Evolutionary conservation across 1,140 invertebrate genomes (phyloP), one percentile per base, ranked within the genome.

Genomic region (Drosophila mojavensis): DNA sequence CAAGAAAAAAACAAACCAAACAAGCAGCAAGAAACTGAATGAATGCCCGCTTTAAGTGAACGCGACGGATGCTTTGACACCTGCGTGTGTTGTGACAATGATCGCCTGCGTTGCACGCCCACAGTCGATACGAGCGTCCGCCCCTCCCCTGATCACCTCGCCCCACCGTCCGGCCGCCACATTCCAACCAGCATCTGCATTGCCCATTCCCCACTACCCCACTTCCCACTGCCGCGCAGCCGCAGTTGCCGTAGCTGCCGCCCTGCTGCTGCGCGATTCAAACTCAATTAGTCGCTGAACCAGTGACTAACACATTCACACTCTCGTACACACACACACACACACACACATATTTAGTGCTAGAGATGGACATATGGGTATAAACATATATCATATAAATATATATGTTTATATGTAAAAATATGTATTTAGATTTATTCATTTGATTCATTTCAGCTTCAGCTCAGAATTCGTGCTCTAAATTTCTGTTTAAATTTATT

Each of bases 61-160:
- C 82, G 61, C 82, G 75, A 81, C 82, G 76, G 79, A 88, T 82
- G 83, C 83, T 82, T 81, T 86, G 82, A 86, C 83, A 86, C 83
- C 83, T 88, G 83, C 83, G 82, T 86, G 75, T 71, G 65, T 86
- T 78, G 51, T 79, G 83, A 86, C 83, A 86, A 86, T 86, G 83
- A 88, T 86, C 83, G 83, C 83, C 81, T 81, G 83, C 76, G 72
- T 81, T 82, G 65, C 77, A 77, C 84, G 81, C 81, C 81, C 74
- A 84, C 81, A 54, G 78, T 17, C 17, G 3, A 66, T 62, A 24
- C 39, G 59, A 43, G 15, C 63, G n/a, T 20, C 28, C 36, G 30
- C 4, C 24, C 48, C 26, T 39, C 36, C 24, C 20, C 5, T 7
- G 20, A 28, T 7, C 5, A 9, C 15, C 20, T 13, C 33, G 15